Evolutionary conservation across 1,140 invertebrate genomes (phyloP).

Genomic region (Tribolium madens): DNA sequence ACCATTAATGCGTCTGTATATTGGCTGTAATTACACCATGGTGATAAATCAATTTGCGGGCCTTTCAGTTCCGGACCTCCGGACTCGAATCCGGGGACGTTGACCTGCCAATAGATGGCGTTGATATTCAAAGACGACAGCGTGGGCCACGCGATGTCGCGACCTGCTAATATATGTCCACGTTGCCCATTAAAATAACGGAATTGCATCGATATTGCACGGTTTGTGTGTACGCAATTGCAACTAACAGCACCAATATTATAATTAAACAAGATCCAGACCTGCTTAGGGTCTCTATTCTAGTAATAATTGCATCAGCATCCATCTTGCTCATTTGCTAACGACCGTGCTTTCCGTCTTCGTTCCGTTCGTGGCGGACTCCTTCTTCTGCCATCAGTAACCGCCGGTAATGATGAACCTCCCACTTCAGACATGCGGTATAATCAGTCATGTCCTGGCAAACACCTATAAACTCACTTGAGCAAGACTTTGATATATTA

Average conservation of each 20-base stretch:
- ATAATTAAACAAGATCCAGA: constrained; percentile 17
- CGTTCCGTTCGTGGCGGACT: background rate
- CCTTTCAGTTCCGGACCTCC: constrained; percentile 9
- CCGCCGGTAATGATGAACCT: constrained; percentile 53
- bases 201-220: constrained; percentile 46
- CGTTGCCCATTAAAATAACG: constrained; percentile 48
- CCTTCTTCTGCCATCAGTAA: constrained; percentile 47
- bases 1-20: constrained; percentile 12
- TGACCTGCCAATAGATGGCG: constrained; percentile 42
- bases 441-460: constrained; percentile 57
- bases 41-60: constrained; percentile 20
- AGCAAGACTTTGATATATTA: constrained; percentile 59
- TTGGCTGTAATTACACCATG: constrained; percentile 1
- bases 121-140: constrained; percentile 32
- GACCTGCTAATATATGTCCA: constrained; percentile 45
- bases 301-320: constrained; percentile 41
- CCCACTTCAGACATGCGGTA: constrained; percentile 53
- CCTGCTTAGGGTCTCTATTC: constrained; percentile 22
- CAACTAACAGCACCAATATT: background rate
- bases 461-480: constrained; percentile 55
- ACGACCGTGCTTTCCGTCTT: constrained; percentile 36
- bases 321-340: constrained; percentile 49
- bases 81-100: constrained; percentile 14
- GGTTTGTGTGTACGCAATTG: constrained; percentile 14
- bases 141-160: constrained; percentile 46